These are phyloP conservation scores for Trachymyrmex septentrionalis DNA, from an alignment of 1,140 invertebrate species.

Conservation along the genomic window DNA sequence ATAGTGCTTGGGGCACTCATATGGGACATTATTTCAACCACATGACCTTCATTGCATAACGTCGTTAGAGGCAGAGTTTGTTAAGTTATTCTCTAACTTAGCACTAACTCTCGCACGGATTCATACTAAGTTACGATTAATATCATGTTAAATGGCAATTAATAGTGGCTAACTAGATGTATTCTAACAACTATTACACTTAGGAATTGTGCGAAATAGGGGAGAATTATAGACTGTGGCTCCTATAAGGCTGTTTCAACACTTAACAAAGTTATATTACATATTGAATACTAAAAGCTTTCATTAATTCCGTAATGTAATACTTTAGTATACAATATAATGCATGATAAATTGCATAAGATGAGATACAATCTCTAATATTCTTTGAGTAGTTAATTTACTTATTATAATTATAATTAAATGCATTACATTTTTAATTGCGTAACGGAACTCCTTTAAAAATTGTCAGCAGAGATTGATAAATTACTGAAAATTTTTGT, in stretches of 20 bases:
- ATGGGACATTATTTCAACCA: constrained; percentile 60
- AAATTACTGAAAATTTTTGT: background rate
- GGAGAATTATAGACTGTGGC: background rate
- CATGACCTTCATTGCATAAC: constrained; percentile 48
- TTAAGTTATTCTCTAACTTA: constrained; percentile 34
- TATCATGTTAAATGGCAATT: background rate
- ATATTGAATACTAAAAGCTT: background rate
- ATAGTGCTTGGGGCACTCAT: constrained; percentile 53
- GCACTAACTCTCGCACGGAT: background rate
- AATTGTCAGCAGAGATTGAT: background rate
- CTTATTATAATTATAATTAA: background rate
- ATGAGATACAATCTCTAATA: background rate
- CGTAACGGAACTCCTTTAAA: background rate
- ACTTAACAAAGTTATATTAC: background rate
- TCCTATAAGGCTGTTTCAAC: background rate
- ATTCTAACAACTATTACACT: background rate
- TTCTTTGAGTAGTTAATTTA: background rate
- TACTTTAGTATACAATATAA: constrained; percentile 13
- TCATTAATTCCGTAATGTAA: background rate
- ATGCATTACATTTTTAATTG: background rate
- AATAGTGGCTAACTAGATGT: constrained; percentile 10
- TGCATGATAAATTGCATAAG: background rate
- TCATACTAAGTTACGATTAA: constrained; percentile 50
- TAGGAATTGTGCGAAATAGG: background rate
- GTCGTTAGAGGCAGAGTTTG: constrained; percentile 25